Evolutionary conservation across 2,113 vertebrate species (phyloP).

Genomic region (Tringa solitaria): DNA sequence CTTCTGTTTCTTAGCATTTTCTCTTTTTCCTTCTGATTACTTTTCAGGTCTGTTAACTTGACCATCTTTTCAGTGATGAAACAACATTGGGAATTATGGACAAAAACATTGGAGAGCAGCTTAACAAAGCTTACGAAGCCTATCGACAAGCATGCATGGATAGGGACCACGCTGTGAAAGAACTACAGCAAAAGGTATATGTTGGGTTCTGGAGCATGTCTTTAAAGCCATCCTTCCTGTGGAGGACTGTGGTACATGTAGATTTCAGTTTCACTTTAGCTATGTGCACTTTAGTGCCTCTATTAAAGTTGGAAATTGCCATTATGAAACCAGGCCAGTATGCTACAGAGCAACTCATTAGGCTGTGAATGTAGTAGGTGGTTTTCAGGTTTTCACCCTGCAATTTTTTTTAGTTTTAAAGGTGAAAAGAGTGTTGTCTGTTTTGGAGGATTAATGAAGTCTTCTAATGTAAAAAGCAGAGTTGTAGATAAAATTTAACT

Average conservation of each 20-base stretch:
- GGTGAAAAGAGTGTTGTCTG: neutral
- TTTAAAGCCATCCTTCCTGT: neutral
- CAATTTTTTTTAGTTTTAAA: neutral
- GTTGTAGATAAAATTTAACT: neutral
- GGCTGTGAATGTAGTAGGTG: neutral
- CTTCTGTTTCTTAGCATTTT: neutral
- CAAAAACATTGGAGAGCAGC: constrained; percentile 94
- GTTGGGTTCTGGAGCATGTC: neutral
- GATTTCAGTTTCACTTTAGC: constrained; percentile 11
- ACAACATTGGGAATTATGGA: constrained; percentile 89
- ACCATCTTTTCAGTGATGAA: constrained; percentile 86
- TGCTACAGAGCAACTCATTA: neutral
- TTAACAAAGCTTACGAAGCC: constrained; percentile 98
- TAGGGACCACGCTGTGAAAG: constrained; percentile 86
- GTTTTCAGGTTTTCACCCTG: neutral
- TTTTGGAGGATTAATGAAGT: neutral
- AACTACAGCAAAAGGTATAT: constrained; percentile 88
- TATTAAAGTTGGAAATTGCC: neutral
- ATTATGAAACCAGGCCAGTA: constrained; percentile 18
- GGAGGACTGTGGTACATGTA: neutral
- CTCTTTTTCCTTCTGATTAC: constrained; percentile 40
- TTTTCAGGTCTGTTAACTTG: constrained; percentile 65
- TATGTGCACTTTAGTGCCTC: neutral
- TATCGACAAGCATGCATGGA: constrained; percentile 94
- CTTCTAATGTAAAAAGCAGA: neutral